Conservation (phyloP, 2,113 vertebrate species). For the Hemibagrus wyckioides region DNA sequence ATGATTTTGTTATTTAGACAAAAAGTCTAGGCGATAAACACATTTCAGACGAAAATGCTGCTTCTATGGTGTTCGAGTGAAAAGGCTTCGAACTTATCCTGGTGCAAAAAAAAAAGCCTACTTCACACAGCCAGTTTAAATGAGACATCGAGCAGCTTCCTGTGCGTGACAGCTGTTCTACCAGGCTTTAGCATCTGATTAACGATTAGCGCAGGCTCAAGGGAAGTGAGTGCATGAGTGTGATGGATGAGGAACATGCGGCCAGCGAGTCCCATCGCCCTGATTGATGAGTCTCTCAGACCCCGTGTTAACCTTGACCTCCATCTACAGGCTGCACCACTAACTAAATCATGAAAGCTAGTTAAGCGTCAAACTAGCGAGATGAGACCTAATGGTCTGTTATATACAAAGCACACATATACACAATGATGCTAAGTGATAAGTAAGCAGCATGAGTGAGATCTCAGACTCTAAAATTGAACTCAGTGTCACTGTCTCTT, state of each 20-base stretch:
- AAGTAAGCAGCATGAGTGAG: background rate
- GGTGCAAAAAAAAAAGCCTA: background rate
- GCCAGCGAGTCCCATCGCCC: constrained; percentile 67
- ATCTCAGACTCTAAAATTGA: background rate
- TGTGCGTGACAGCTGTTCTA: constrained; percentile 35
- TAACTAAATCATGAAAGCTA: constrained; percentile 19
- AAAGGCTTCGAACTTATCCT: background rate
- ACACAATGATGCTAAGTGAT: background rate
- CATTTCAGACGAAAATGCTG: background rate
- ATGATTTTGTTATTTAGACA: background rate
- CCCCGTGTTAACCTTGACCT: constrained; percentile 72
- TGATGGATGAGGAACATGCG: constrained; percentile 78
- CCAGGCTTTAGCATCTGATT: constrained; percentile 33
- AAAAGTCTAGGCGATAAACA: background rate
- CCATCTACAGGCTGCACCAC: constrained; percentile 25
- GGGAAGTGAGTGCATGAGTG: constrained; percentile 65
- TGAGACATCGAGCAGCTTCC: constrained; percentile 13
- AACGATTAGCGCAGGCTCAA: constrained; percentile 56
- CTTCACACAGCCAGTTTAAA: background rate
- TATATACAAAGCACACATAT: background rate
- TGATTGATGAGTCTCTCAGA: constrained; percentile 73
- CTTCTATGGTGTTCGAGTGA: background rate
- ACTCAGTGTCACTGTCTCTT: background rate
- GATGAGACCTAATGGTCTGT: background rate
- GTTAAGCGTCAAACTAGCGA: constrained; percentile 9